phyloP scores from a whole-genome alignment of 2,888 invertebrate species.

The Ypsolopha scabrella region DNA sequence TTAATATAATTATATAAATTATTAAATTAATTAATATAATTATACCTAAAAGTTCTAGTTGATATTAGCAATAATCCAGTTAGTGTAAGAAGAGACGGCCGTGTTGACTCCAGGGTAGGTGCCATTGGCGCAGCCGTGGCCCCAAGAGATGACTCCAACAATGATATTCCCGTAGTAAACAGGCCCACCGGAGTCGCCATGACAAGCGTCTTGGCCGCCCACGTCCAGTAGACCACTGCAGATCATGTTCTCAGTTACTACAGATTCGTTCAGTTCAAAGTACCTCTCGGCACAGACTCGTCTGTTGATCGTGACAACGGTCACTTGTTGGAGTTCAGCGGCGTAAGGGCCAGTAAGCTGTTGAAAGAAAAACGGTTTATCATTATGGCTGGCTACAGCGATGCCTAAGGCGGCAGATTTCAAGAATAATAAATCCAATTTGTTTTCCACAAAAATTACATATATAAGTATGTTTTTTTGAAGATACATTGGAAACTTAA shows the following conservation, averaged over 20 bases:
- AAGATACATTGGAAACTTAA: no score
- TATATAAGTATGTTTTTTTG: no score
- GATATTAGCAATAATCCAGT: slow-evolving; percentile 27
- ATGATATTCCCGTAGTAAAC: slow-evolving; percentile 36
- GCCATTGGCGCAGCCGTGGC: slow-evolving; percentile 43
- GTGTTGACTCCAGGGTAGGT: slow-evolving; percentile 54
- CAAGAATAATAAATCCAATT: no score
- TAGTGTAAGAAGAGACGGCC: slow-evolving; percentile 31
- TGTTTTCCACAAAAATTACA: no score
- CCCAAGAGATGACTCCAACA: slow-evolving; percentile 58
- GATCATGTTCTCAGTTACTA: slow-evolving; percentile 33
- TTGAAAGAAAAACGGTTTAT: neutral
- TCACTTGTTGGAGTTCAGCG: slow-evolving; percentile 21
- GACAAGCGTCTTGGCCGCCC: slow-evolving; percentile 37
- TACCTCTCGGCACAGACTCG: slow-evolving; percentile 29
- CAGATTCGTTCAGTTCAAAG: slow-evolving; percentile 7
- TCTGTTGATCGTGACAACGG: slow-evolving; percentile 33
- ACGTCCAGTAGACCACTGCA: slow-evolving; percentile 26
- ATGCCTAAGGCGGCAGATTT: no score
- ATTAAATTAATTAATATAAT: no score
- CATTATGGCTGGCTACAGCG: no score
- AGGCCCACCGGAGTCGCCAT: slow-evolving; percentile 65
- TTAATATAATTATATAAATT: no score
- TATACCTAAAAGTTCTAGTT: slow-evolving; percentile 5
- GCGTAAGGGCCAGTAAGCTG: slow-evolving; percentile 21